A percentile compares a stretch with the other conserved stretches of the same genome.
phyloP scores from a whole-genome alignment of 2,113 vertebrate species.

The Danionella cerebrum region DNA sequence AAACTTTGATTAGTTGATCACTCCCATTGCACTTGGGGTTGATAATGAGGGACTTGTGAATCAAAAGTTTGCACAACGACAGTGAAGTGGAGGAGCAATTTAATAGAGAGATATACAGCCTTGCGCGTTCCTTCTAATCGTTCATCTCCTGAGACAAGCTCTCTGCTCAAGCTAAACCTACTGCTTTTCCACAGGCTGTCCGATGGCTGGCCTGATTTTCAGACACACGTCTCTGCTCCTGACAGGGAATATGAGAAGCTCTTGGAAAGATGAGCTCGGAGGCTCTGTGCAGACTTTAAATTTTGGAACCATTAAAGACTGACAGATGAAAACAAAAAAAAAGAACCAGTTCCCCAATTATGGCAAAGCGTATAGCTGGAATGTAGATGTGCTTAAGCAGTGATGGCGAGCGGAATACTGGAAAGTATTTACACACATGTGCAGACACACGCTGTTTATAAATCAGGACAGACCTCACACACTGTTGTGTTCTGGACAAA shows the following conservation, averaged over 20 bases:
- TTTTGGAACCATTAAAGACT: not conserved
- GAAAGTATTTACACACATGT: not conserved
- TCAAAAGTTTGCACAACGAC: no score
- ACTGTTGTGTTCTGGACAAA: conserved; percentile 11
- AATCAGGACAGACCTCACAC: conserved; percentile 15
- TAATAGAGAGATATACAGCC: not conserved
- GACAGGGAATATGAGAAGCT: not conserved
- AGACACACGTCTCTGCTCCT: conserved; percentile 1
- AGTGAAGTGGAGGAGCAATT: not conserved
- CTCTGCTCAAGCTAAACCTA: not conserved
- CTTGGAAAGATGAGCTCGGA: not conserved
- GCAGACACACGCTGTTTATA: not conserved
- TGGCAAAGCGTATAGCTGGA: not conserved
- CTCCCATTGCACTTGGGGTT: no score
- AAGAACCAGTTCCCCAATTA: not conserved
- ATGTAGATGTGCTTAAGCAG: not conserved
- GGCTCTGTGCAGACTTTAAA: not conserved
- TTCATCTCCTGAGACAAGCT: not conserved
- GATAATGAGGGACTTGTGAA: no score
- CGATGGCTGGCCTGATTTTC: not conserved
- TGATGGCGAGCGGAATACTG: not conserved
- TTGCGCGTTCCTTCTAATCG: conserved; percentile 5
- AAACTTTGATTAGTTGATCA: no score
- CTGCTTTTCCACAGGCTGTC: not conserved
- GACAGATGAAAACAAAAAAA: not conserved